Evolutionary conservation across 2,113 vertebrate genomes (phyloP).

Genomic region (Erythrocercus mccallii): DNA sequence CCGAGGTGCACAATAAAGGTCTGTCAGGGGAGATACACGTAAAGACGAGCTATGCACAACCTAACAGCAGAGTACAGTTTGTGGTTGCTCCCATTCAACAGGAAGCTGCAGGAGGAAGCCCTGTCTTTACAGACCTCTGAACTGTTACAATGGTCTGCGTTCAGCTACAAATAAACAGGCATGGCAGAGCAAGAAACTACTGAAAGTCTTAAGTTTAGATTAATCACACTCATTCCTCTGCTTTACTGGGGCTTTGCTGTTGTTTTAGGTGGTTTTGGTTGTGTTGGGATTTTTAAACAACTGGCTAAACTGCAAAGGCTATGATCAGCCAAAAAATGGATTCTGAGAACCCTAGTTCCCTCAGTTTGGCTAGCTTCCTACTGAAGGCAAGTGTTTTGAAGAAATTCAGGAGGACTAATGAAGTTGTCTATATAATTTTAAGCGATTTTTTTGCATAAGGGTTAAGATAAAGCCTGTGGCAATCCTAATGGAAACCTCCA

Average conservation of each 20-base stretch:
- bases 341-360: background rate
- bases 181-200: background rate
- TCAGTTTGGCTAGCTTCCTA: background rate
- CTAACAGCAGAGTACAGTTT: background rate
- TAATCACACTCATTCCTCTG: background rate
- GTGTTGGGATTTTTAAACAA: background rate
- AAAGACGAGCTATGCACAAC: background rate
- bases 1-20: background rate
- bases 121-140: background rate
- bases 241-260: background rate
- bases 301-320: background rate
- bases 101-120: background rate
- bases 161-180: background rate
- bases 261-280: background rate
- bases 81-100: background rate
- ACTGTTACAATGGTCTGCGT: background rate
- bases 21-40: slow-evolving; percentile 6
- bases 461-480: background rate
- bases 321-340: background rate
- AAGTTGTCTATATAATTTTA: background rate
- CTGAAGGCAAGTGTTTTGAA: background rate
- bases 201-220: accelerated
- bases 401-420: background rate
- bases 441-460: background rate
- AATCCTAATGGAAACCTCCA: background rate